Conservation (phyloP, 2,797 vertebrate species). For the Alosa sapidissima region DNA sequence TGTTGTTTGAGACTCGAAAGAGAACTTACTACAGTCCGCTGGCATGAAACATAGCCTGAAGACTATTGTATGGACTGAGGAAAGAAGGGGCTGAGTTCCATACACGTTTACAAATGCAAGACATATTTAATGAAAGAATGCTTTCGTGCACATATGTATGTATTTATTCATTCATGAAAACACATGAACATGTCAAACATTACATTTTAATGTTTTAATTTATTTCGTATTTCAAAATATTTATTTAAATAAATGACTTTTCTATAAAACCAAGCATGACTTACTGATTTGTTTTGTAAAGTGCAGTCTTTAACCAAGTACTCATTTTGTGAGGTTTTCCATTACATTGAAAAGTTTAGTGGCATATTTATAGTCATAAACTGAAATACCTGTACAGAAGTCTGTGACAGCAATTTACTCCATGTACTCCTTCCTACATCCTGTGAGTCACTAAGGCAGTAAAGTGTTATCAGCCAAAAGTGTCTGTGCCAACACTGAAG, state of each 20-base stretch:
- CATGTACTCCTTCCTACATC: neutral
- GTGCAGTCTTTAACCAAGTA: neutral
- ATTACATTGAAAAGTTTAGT: neutral
- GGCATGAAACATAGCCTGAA: neutral
- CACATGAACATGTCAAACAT: slow-evolving; percentile 6
- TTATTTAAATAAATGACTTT: slow-evolving; percentile 25
- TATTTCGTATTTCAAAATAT: slow-evolving; percentile 18
- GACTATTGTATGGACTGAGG: slow-evolving; percentile 7
- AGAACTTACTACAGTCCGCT: neutral
- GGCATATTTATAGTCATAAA: neutral
- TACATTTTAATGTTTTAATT: slow-evolving; percentile 18
- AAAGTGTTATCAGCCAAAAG: neutral
- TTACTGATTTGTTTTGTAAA: neutral
- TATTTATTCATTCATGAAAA: slow-evolving; percentile 22
- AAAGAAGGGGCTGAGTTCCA: neutral
- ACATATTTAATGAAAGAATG: slow-evolving; percentile 25
- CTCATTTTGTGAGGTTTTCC: neutral
- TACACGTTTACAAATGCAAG: slow-evolving; percentile 15
- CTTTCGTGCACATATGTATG: slow-evolving; percentile 7
- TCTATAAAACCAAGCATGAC: neutral
- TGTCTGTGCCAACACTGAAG: slow-evolving; percentile 1
- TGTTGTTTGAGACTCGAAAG: slow-evolving; percentile 1
- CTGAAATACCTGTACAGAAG: neutral
- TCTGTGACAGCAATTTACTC: neutral
- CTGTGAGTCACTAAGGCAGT: neutral